Conservation (phyloP, 2,888 invertebrate species). For the Gandaritis pyraliata region DNA sequence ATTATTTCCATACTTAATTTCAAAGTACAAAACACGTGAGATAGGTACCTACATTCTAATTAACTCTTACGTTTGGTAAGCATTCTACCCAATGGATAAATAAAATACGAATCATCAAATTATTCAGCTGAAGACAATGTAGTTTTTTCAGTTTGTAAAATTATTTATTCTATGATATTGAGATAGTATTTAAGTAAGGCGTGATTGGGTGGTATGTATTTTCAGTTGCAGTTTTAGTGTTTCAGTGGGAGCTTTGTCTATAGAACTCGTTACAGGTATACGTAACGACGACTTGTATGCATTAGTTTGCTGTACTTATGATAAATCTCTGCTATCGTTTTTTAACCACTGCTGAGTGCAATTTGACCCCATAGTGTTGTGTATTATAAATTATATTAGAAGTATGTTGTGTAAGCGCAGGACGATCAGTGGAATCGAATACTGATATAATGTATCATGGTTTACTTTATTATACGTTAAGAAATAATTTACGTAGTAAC, state of each 20-base stretch:
- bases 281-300: conserved; percentile 46
- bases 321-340: conserved; percentile 63
- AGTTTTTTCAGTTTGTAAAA: conserved; percentile 70
- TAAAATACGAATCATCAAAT: conserved; percentile 68
- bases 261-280: conserved; percentile 41
- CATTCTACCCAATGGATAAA: conserved; percentile 61
- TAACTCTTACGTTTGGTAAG: conserved; percentile 61
- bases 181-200: conserved; percentile 63
- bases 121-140: conserved; percentile 69
- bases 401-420: conserved; percentile 63
- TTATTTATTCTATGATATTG: conserved; percentile 72
- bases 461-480: conserved; percentile 81
- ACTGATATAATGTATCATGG: conserved; percentile 78
- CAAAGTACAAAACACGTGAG: conserved; percentile 80
- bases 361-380: conserved; percentile 69
- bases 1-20: conserved; percentile 70
- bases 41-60: conserved; percentile 66
- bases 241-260: conserved; percentile 35
- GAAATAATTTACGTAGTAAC: conserved; percentile 81
- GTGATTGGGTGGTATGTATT: conserved; percentile 59
- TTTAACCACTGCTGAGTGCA: conserved; percentile 75
- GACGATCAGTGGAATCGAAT: conserved; percentile 69
- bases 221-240: conserved; percentile 49
- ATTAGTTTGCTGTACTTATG: conserved; percentile 68
- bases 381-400: conserved; percentile 80